Base-by-base conservation (phyloP, 2,113 vertebrate species). In the Hyaena hyaena region DNA sequence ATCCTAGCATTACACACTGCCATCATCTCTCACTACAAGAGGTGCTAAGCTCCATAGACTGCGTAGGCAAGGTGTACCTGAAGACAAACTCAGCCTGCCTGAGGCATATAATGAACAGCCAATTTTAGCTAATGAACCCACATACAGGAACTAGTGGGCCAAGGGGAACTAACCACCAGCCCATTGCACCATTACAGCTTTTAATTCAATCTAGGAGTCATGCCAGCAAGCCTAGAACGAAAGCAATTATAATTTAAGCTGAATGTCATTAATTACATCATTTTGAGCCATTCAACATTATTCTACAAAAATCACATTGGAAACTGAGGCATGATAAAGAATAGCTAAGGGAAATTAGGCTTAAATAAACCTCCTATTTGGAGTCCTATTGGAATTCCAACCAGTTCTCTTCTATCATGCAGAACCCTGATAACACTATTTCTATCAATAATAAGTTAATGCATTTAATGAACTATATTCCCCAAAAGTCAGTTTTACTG, bases 181-280 rank as follows among this genome's bases (percentile, higher is more conserved):
- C 79, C 28, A 61, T 8, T n/a, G 4, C 3, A 63, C 73, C 50
- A 58, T 1, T 63, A 58, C 39, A 80, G 53, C 65, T 82, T 95
- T 89, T 50, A 63, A 80, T 76, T 86, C 33, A 26, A 71, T 21
- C 79, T 58, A 83, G 14, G 48, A 87, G 63, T 74, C 63, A 33
- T 73, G 45, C 28, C 86, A 86, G 80, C 28, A 53, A 95, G 66
- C 65, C 61, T 82, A 63, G 33, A 85, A 88, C 66, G 63, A 93
- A 97, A 82, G 31, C 83, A 76, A 92, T 83, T 93, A 83, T 76
- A 89, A 87, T 74, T 61, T 93, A 93, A 97, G 28, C 28, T 43
- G 43, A 82, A 91, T 90, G 58, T 93, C 86, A 87, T 93, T 96
- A 93, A 95, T 86, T 82, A 88, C 15, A 79, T 92, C 77, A 71